Conservation (phyloP, 2,113 vertebrate genomes). For the Lophius piscatorius region DNA sequence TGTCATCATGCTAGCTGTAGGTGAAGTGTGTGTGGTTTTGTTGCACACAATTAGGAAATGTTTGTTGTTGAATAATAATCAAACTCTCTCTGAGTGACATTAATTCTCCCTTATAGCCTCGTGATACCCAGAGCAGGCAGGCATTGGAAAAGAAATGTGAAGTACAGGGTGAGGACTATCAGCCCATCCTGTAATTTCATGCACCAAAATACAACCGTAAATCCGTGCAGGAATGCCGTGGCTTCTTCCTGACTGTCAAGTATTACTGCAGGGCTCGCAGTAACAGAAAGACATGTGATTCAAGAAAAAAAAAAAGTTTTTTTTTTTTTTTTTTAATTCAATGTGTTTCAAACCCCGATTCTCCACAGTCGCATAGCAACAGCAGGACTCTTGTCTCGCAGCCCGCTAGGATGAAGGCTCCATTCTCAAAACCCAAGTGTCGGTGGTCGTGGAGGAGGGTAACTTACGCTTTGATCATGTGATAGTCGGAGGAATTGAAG, state of each 20-base stretch:
- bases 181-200: slow-evolving; percentile 45
- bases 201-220: slow-evolving; percentile 36
- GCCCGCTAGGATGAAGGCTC: too few relatives aligned
- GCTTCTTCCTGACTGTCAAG: slow-evolving; percentile 6
- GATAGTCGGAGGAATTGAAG: slow-evolving; percentile 93
- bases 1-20: background rate
- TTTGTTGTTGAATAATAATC: too few relatives aligned
- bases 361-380: slow-evolving; percentile 39
- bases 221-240: background rate
- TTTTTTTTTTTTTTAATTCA: too few relatives aligned
- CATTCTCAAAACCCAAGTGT: too few relatives aligned
- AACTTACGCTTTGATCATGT: slow-evolving; percentile 97
- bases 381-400: slow-evolving; percentile 7
- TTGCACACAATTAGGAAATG: too few relatives aligned
- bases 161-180: slow-evolving; percentile 23
- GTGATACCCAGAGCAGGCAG: too few relatives aligned
- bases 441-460: background rate
- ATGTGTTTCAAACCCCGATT: background rate
- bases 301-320: slow-evolving; percentile 21
- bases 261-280: too few relatives aligned
- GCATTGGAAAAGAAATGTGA: too few relatives aligned
- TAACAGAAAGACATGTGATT: background rate
- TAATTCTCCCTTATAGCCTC: too few relatives aligned
- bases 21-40: too few relatives aligned
- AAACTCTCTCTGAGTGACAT: too few relatives aligned